A percentile compares a stretch with the other conserved stretches of the same genome.
phyloP scores from a whole-genome alignment of 2,888 invertebrate genomes.

The Andrena camellia region DNA sequence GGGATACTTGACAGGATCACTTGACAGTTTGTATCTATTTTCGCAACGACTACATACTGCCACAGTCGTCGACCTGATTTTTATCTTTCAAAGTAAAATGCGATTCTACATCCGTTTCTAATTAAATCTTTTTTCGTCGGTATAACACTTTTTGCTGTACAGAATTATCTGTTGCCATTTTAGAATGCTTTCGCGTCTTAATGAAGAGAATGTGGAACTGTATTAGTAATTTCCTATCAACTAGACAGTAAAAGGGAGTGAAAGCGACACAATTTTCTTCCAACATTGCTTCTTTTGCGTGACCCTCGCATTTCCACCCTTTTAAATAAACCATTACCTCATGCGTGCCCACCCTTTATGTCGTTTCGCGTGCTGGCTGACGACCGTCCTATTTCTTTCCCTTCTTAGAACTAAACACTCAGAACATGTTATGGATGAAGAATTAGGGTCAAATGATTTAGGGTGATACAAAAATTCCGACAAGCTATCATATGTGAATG shows the following conservation, averaged over 20 bases:
- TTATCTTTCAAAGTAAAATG: too few relatives aligned
- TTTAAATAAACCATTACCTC: slow-evolving; percentile 65
- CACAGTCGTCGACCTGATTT: too few relatives aligned
- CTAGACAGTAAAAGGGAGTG: background rate
- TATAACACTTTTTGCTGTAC: too few relatives aligned
- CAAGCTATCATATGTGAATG: background rate
- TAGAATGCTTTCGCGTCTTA: too few relatives aligned
- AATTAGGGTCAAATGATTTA: slow-evolving; percentile 51
- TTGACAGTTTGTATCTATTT: too few relatives aligned
- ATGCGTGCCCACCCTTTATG: slow-evolving; percentile 47
- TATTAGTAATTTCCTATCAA: background rate
- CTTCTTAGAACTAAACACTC: slow-evolving; percentile 65
- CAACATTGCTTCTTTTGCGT: slow-evolving; percentile 41
- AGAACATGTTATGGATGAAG: slow-evolving; percentile 62
- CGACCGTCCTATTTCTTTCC: slow-evolving; percentile 36
- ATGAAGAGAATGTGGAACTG: too few relatives aligned
- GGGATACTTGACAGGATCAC: too few relatives aligned
- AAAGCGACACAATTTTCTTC: background rate
- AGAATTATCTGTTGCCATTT: too few relatives aligned
- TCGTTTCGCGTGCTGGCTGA: slow-evolving; percentile 47
- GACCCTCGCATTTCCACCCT: slow-evolving; percentile 53
- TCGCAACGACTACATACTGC: too few relatives aligned
- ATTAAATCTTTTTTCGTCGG: too few relatives aligned
- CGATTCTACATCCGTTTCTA: too few relatives aligned
- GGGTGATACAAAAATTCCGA: background rate